These are phyloP conservation scores for Melanostigma gelatinosum DNA, from an alignment of 2,113 vertebrate species.

Conservation along the genomic window DNA sequence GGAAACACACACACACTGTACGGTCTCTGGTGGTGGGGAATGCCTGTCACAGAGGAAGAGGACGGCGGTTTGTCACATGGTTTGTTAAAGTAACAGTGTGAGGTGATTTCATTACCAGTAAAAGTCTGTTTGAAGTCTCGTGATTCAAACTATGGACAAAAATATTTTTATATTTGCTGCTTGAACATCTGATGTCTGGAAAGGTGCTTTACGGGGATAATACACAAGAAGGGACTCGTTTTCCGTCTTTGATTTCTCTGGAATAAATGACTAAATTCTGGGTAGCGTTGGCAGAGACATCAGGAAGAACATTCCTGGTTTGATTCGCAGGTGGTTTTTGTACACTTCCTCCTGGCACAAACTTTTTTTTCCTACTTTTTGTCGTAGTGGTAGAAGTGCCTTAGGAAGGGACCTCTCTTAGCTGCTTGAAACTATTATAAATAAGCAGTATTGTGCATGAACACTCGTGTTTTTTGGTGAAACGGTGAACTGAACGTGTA, in stretches of 20 bases:
- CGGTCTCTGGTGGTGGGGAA: conserved; percentile 51
- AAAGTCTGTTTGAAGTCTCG: not conserved
- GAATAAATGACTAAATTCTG: not conserved
- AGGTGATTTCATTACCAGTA: conserved; percentile 3
- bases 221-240: not conserved
- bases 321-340: not conserved
- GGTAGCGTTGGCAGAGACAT: no score
- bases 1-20: conserved; percentile 56
- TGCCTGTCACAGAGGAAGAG: conserved; percentile 56
- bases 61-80: conserved; percentile 15
- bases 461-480: no score
- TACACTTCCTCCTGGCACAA: not conserved
- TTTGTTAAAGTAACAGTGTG: conserved; percentile 7
- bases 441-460: not conserved
- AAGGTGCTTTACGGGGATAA: not conserved
- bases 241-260: not conserved
- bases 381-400: not conserved
- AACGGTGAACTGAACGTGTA: no score
- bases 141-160: conserved; percentile 10
- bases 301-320: not conserved
- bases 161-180: not conserved
- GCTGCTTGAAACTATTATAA: not conserved
- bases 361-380: not conserved
- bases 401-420: not conserved
- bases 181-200: not conserved